Base-by-base conservation (phyloP, 2,888 invertebrate species). In the Ochropacha duplaris region DNA sequence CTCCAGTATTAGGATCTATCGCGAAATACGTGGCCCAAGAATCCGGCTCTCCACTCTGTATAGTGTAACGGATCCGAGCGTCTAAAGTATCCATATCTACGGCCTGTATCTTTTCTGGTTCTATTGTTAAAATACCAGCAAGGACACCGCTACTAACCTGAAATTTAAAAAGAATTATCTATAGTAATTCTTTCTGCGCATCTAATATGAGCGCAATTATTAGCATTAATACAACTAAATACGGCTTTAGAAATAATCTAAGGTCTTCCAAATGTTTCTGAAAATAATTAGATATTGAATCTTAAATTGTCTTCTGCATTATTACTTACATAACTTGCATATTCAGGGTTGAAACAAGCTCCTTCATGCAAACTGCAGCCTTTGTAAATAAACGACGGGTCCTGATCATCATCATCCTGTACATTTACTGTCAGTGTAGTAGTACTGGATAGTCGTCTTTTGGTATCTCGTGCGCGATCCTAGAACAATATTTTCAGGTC, bases 71-170 rank as follows among this genome's bases (percentile, higher is more conserved):
- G 62, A 98, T 97, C 0, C 96, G 95, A 0, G 97, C 95, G 77
- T 97, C 96, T 50, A 98, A 94, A 0, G 97, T 97, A 78, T 98
- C 98, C 95, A 97, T 96, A 84, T 98, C 98, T 0, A 97, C 95
- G 0, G 98, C 98, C 87, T 97, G 97, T 62, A 98, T 97, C 81
- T 97, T 96, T 80, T 97, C 97, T 0, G 98, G 98, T 34, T 95
- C 94, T 22, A 98, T 95, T 59, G 96, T 95, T 22, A 98, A 94
- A 24, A 97, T 95, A 1, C 98, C 98, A 54, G 97, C 95, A 66
- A 97, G 89, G 0, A 96, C 95, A 1, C 98, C 97, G 69, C 96
- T 96, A 60, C 96, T 96, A 22, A 97, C 96, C 96, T 96, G 36
- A 36, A 36, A 36, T 36, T 36, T 4, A 36, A 5, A n/a, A 9